Evolutionary conservation across 2,888 invertebrate species (phyloP).

Genomic region (Pachymerium ferrugineum): DNA sequence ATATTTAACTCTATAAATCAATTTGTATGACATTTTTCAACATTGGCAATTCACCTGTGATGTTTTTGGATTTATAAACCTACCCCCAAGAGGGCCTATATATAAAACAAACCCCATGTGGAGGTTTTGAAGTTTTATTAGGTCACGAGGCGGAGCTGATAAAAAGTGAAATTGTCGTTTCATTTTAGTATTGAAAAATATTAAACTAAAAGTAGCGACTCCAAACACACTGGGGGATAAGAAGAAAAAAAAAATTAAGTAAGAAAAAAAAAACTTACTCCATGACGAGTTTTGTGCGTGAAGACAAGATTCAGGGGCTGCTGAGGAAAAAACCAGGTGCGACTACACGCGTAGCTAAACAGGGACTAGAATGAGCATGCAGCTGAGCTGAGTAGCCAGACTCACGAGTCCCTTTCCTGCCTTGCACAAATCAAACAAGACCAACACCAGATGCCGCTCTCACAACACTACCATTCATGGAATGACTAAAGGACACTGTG

Average conservation of each 20-base stretch:
- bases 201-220: not conserved
- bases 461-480: conserved; percentile 15
- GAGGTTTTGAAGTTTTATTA: conserved; percentile 3
- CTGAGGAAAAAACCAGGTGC: conserved; percentile 5
- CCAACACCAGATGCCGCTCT: conserved; percentile 19
- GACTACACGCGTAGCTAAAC: conserved; percentile 19
- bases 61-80: not conserved
- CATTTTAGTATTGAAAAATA: not conserved
- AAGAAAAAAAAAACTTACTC: not conserved
- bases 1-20: not conserved
- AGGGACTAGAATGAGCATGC: conserved; percentile 22
- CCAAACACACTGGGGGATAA: not conserved
- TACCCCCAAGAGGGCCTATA: not conserved
- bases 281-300: not conserved
- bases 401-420: conserved; percentile 2
- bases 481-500: conserved; percentile 3
- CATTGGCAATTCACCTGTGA: not conserved
- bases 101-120: conserved; percentile 15
- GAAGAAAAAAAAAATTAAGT: not conserved
- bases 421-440: conserved; percentile 20
- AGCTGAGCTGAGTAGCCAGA: conserved; percentile 7
- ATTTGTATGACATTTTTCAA: not conserved
- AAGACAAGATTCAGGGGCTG: not conserved
- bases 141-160: conserved; percentile 23
- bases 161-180: conserved; percentile 3